Percentiles rank a stretch among this genome's conserved stretches.
These are phyloP conservation scores for Listronotus oregonensis DNA, from an alignment of 1,140 invertebrate genomes.

Conservation along the genomic window DNA sequence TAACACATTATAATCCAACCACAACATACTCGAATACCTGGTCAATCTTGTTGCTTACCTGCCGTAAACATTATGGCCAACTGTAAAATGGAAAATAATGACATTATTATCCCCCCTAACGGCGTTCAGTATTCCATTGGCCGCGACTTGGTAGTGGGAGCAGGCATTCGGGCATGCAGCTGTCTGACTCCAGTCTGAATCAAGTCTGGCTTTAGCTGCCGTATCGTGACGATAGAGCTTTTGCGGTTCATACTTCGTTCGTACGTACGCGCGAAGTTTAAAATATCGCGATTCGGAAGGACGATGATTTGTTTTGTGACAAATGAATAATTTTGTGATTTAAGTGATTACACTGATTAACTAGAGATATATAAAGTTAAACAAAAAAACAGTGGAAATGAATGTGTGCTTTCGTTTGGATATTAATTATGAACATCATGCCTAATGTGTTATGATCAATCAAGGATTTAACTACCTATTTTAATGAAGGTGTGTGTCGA, in stretches of 20 bases:
- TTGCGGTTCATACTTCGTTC: not conserved
- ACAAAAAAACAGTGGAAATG: too few relatives aligned
- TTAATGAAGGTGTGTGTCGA: conserved; percentile 5
- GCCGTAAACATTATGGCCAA: conserved; percentile 45
- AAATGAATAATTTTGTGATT: too few relatives aligned
- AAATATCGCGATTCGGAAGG: not conserved
- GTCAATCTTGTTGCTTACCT: conserved; percentile 42
- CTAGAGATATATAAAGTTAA: too few relatives aligned
- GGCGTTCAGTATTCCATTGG: conserved; percentile 42
- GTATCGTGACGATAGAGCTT: not conserved
- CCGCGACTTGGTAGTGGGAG: conserved; percentile 37
- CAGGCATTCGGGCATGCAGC: conserved; percentile 42
- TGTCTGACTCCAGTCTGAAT: conserved; percentile 44
- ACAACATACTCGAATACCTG: conserved; percentile 22
- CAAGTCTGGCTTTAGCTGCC: conserved; percentile 33
- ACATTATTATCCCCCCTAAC: conserved; percentile 54
- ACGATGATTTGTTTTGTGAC: too few relatives aligned
- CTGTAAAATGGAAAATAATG: conserved; percentile 56
- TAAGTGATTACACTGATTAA: too few relatives aligned
- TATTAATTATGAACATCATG: too few relatives aligned
- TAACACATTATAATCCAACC: conserved; percentile 25
- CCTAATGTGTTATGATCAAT: not conserved
- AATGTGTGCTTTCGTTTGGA: too few relatives aligned
- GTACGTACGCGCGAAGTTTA: not conserved
- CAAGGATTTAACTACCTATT: not conserved